Evolutionary conservation across 2,797 vertebrate genomes (phyloP).

Genomic region (Loris lydekkerianus): DNA sequence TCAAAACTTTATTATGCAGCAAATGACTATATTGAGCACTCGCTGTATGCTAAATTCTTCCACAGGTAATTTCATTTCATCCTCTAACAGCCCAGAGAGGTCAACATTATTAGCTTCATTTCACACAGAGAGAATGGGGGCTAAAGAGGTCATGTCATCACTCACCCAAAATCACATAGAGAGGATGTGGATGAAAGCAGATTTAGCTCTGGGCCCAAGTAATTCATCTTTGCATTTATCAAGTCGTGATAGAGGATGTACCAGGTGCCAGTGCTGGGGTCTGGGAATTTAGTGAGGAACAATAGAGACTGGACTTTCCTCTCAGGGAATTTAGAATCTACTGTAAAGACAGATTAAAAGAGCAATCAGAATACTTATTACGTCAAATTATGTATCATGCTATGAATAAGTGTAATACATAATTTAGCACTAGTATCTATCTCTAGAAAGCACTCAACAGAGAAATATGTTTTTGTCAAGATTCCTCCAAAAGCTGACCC

Average conservation of each 20-base stretch:
- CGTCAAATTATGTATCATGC: neutral
- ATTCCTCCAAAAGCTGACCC: neutral
- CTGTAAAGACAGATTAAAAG: neutral
- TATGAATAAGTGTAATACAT: neutral
- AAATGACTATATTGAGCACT: neutral
- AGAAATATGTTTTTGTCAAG: neutral
- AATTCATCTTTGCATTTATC: neutral
- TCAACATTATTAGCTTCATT: neutral
- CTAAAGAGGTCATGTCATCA: neutral
- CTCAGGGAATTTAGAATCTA: neutral
- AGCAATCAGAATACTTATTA: fast-evolving
- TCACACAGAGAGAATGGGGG: neutral
- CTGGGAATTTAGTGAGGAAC: neutral
- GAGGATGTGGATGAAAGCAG: neutral
- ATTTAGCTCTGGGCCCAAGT: neutral
- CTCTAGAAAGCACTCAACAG: neutral
- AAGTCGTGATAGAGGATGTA: neutral
- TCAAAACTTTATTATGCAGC: neutral
- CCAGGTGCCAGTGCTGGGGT: neutral
- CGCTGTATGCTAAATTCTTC: neutral
- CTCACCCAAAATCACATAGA: neutral
- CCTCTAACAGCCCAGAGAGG: neutral
- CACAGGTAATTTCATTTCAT: neutral
- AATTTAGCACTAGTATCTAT: too few relatives aligned
- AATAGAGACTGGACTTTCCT: neutral